Conservation (phyloP, 2,888 invertebrate genomes). For the Abscondita cerata region DNA sequence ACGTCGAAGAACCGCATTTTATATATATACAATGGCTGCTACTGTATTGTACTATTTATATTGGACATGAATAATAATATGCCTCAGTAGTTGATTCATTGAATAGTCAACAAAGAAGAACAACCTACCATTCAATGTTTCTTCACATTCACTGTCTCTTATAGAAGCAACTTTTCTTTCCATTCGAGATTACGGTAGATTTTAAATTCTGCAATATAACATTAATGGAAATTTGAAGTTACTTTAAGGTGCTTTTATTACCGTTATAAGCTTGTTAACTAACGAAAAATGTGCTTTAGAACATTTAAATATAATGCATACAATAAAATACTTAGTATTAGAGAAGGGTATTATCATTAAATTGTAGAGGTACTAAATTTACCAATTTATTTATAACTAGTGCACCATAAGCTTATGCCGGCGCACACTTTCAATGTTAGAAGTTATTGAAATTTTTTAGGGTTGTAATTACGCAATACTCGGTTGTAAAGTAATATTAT, state of each 20-base stretch:
- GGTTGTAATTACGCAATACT: not conserved
- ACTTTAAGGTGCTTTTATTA: slow-evolving; percentile 1
- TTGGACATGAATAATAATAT: slow-evolving; percentile 28
- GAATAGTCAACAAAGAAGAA: slow-evolving; percentile 20
- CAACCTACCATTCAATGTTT: slow-evolving; percentile 21
- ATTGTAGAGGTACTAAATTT: no score
- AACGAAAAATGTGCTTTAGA: no score
- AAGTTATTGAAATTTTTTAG: no score
- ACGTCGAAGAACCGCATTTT: slow-evolving; percentile 20
- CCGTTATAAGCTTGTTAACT: not conserved
- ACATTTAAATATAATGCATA: no score
- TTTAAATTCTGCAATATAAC: slow-evolving; percentile 9
- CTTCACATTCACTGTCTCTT: slow-evolving; percentile 10
- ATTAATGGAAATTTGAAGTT: slow-evolving; percentile 12
- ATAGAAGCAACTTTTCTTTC: slow-evolving; percentile 3
- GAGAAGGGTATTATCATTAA: no score
- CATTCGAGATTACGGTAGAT: not conserved
- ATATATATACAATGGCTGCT: slow-evolving; percentile 26
- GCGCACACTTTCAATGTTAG: no score
- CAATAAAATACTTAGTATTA: no score
- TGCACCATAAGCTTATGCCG: no score
- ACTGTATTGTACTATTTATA: slow-evolving; percentile 32
- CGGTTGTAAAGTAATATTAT: slow-evolving; percentile 7
- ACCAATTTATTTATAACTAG: no score
- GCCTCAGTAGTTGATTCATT: slow-evolving; percentile 26